Conservation (phyloP, 1,140 invertebrate genomes). For the Lordiphosa stackelbergi region DNA sequence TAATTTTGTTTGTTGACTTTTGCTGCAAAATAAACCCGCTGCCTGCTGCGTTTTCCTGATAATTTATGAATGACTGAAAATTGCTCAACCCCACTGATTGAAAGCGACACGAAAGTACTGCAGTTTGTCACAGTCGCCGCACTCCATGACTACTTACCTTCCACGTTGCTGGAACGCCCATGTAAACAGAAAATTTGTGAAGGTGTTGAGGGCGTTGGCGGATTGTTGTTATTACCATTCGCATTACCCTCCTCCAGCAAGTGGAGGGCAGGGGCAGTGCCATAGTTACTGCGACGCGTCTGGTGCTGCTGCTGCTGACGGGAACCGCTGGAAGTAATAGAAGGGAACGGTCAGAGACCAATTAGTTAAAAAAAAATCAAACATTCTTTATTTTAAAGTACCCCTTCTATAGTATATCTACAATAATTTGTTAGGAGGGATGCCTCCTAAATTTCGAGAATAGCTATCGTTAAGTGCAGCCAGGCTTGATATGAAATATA, state of each 20-base stretch:
- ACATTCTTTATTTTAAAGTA: too few relatives aligned
- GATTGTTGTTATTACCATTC: constrained; percentile 53
- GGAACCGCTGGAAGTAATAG: constrained; percentile 10
- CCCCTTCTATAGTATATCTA: too few relatives aligned
- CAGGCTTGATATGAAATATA: too few relatives aligned
- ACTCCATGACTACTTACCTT: constrained; percentile 32
- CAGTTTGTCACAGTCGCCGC: constrained; percentile 37
- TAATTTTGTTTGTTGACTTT: constrained; percentile 52
- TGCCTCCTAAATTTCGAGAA: too few relatives aligned
- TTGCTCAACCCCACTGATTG: constrained; percentile 57
- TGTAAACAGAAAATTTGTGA: constrained; percentile 70
- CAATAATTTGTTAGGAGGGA: too few relatives aligned
- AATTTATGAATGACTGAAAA: constrained; percentile 70
- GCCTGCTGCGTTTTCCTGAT: constrained; percentile 64
- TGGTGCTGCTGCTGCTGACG: constrained; percentile 17
- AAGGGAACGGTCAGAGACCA: constrained; percentile 4
- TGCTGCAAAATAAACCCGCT: constrained; percentile 29
- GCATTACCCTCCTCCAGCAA: constrained; percentile 19
- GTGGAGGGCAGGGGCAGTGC: constrained; percentile 43
- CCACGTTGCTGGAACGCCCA: constrained; percentile 61
- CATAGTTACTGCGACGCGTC: constrained; percentile 50
- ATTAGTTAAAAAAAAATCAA: too few relatives aligned
- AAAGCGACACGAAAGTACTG: constrained; percentile 64
- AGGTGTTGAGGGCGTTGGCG: constrained; percentile 40
- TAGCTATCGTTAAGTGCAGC: too few relatives aligned